A percentile compares a stretch with the other conserved stretches of the same genome.
phyloP scores from a whole-genome alignment of 2,888 invertebrate species.

The Eustalomyia histrio region DNA sequence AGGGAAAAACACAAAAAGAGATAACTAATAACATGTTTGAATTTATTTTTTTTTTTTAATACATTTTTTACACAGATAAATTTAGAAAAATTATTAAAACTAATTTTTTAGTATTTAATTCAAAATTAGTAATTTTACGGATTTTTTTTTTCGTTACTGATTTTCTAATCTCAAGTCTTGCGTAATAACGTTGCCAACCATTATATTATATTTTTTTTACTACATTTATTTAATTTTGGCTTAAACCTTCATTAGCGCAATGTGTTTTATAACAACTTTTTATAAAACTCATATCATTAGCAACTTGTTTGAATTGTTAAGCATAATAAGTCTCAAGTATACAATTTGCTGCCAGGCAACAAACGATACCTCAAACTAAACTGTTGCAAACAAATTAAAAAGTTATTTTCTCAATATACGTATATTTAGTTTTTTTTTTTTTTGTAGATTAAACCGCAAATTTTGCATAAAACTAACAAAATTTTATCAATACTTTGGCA shows the following conservation, averaged over 20 bases:
- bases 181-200: no score
- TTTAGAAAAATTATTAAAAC: no score
- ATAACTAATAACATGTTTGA: no score
- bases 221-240: neutral
- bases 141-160: no score
- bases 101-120: no score
- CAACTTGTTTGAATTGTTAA: slow-evolving; percentile 52
- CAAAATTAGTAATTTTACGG: no score
- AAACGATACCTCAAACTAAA: slow-evolving; percentile 63
- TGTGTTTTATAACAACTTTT: slow-evolving; percentile 36
- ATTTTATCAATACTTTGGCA: slow-evolving; percentile 50
- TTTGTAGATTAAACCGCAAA: slow-evolving; percentile 6
- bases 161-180: no score
- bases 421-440: no score
- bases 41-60: no score
- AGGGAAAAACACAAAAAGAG: no score
- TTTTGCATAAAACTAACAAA: slow-evolving; percentile 25
- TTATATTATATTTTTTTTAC: no score
- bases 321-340: slow-evolving; percentile 64
- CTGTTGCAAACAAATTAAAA: slow-evolving; percentile 64
- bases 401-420: slow-evolving; percentile 33
- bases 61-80: no score
- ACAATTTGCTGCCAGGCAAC: slow-evolving; percentile 23
- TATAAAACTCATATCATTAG: slow-evolving; percentile 52
- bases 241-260: slow-evolving; percentile 48